Percentiles rank a stretch among this genome's conserved stretches.
Evolutionary conservation across 2,797 vertebrate genomes (phyloP).

Genomic region (Ptychobarbus kaznakovi): DNA sequence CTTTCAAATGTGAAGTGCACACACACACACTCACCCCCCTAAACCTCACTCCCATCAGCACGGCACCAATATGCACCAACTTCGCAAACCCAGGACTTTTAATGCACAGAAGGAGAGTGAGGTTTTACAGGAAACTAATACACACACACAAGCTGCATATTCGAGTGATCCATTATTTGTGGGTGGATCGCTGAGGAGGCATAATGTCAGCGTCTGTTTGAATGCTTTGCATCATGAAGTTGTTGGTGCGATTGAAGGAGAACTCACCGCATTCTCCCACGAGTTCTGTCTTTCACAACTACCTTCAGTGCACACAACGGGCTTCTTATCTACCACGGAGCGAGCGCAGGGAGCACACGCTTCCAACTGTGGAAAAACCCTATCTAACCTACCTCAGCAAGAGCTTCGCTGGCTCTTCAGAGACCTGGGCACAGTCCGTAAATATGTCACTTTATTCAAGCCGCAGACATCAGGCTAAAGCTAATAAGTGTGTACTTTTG

Average conservation of each 20-base stretch:
- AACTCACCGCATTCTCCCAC: constrained; percentile 1
- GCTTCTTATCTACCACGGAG: constrained; percentile 31
- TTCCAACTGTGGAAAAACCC: constrained; percentile 35
- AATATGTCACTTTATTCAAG: constrained; percentile 9
- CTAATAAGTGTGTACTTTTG: not conserved
- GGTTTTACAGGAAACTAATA: constrained; percentile 48
- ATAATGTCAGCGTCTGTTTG: constrained; percentile 47
- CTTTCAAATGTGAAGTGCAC: constrained; percentile 63
- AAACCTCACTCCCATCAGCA: too few species aligned
- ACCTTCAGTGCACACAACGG: constrained; percentile 24
- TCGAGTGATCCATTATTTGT: constrained; percentile 59
- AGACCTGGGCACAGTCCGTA: not conserved
- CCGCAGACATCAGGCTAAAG: not conserved
- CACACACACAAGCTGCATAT: too few species aligned
- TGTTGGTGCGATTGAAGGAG: constrained; percentile 7
- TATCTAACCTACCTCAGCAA: constrained; percentile 13
- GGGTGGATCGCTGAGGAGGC: constrained; percentile 57
- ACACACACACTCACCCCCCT: too few species aligned
- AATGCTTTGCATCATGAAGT: constrained; percentile 39
- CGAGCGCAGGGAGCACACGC: not conserved
- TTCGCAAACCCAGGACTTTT: too few species aligned
- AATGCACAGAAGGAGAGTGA: constrained; percentile 54
- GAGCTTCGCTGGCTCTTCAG: not conserved
- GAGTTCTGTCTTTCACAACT: constrained; percentile 30
- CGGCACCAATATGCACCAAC: too few species aligned